Base-by-base conservation (phyloP, 1,140 invertebrate species). In the Drosophila pseudoananassae region DNA sequence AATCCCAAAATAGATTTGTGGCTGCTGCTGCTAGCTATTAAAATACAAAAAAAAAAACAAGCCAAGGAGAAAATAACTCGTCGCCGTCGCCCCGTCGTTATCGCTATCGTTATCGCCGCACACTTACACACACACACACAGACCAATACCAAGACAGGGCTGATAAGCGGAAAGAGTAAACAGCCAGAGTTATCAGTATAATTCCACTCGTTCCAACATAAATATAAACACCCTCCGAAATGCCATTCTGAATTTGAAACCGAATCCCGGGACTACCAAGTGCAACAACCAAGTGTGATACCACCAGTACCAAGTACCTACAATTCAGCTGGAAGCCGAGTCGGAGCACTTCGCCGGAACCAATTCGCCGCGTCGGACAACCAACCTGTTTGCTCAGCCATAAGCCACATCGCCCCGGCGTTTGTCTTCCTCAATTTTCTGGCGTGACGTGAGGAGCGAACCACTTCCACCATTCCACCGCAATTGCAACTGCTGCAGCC, bases 391-490 rank as follows among this genome's bases (percentile, higher is more conserved):
- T 87, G 82, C 73, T 76, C 69, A 74, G 58, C 63, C 66, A 64
- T 36, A 8, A 10, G 9, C 31, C 31, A 33, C 54, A 80, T 85
- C 56, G 78, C 79, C 65, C 64, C 82, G 83, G 78, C 68, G 43
- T 78, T 78, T 49, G 68, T 36, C 27, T 50, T 17, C 47, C 56
- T 46, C 17, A 56, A 58, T 63, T 69, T 82, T 74, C 50, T 78
- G 68, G 61, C 66, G 54, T 78, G 79, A 75, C 80, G 80, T 76
- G 60, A 57, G 70, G 43, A 84, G 61, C 53, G 52, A 46, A 69
- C 70, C 58, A 78, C 59, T 55, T 78, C 82, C 83, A 89, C 73
- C 85, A 89, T 89, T 89, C 85, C 84, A 90, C 84, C 85, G 40
- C 84, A 90, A 85, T 9, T 46, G 43, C 43, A 46, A 46, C 43